Conservation (phyloP, 2,888 invertebrate species). For the Gortyna flavago region DNA sequence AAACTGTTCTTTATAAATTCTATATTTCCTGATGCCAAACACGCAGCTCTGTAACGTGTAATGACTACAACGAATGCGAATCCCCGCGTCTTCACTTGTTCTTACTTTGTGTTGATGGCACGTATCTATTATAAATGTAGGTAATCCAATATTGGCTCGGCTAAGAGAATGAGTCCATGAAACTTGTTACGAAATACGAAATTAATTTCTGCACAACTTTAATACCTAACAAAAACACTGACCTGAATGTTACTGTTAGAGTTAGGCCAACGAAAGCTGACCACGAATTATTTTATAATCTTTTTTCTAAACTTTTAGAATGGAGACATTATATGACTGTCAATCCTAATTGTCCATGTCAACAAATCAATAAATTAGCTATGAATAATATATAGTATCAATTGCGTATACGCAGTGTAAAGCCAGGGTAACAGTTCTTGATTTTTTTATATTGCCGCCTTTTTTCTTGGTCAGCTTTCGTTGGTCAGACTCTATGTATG, state of each 20-base stretch:
- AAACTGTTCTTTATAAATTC: background rate
- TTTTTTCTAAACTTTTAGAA: too few species aligned
- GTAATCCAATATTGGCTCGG: constrained; percentile 15
- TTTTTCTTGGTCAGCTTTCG: too few species aligned
- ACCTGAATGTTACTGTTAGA: background rate
- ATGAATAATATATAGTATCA: too few species aligned
- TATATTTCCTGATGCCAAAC: background rate
- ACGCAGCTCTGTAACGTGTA: constrained; percentile 38
- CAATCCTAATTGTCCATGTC: too few species aligned
- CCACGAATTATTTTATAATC: too few species aligned
- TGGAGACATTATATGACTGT: too few species aligned
- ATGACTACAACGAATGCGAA: constrained; percentile 59
- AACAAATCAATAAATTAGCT: too few species aligned
- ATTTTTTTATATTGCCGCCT: too few species aligned
- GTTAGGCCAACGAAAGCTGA: too few species aligned
- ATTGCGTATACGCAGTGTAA: too few species aligned
- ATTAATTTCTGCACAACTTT: background rate
- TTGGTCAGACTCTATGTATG: too few species aligned
- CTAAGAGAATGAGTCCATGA: background rate
- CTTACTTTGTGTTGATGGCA: constrained; percentile 16
- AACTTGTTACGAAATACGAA: background rate
- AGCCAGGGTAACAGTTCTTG: too few species aligned
- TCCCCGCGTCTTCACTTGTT: constrained; percentile 22
- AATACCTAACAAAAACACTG: background rate
- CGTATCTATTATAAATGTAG: background rate